Evolutionary conservation across 2,888 invertebrate species (phyloP).

Genomic region (Rhabditoides inermis): DNA sequence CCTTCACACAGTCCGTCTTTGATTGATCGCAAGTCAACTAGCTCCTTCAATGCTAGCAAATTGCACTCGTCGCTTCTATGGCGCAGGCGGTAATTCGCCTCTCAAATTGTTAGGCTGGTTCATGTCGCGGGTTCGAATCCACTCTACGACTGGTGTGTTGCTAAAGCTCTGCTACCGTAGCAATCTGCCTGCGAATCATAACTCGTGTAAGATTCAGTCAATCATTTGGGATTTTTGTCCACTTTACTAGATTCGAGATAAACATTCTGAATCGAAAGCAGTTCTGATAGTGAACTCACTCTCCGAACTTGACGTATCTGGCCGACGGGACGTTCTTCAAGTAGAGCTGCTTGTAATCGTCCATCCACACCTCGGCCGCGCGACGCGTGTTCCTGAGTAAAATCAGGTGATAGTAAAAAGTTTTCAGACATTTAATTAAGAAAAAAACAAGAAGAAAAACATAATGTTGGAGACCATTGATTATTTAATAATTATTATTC

Average conservation of each 20-base stretch:
- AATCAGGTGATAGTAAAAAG: background rate
- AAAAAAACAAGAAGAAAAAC: background rate
- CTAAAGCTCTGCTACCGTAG: no score
- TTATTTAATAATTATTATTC: background rate
- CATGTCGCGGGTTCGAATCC: no score
- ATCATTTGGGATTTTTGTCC: background rate
- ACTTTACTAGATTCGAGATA: slow-evolving; percentile 22
- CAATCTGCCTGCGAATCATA: no score
- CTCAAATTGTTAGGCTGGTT: no score
- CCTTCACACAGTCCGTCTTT: slow-evolving; percentile 5
- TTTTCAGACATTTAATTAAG: background rate
- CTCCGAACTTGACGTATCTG: slow-evolving; percentile 55
- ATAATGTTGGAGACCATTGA: background rate
- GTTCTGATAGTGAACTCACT: no score
- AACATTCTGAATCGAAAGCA: no score
- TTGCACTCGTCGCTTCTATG: no score
- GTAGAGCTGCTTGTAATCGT: slow-evolving; percentile 90
- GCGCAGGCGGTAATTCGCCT: no score
- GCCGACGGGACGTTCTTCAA: slow-evolving; percentile 72
- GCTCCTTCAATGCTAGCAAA: no score
- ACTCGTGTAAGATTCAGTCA: no score
- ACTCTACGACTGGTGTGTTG: no score
- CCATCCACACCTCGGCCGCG: slow-evolving; percentile 99
- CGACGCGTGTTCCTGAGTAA: slow-evolving; percentile 71
- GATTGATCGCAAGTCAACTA: no score